Conservation (phyloP, 2,797 vertebrate genomes). For the Hylomyscus alleni region DNA sequence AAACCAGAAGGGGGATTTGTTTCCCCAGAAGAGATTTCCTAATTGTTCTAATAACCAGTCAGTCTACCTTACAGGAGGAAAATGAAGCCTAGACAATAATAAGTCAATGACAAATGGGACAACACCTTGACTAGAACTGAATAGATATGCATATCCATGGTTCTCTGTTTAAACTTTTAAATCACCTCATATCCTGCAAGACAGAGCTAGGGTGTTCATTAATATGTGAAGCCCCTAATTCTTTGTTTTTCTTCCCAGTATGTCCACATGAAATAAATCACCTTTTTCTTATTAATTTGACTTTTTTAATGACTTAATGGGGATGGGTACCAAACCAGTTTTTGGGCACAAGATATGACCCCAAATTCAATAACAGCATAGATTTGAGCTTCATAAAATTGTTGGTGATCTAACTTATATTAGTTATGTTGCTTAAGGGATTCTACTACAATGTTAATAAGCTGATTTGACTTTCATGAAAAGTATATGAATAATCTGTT, state of each 20-base stretch:
- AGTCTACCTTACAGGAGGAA: not conserved
- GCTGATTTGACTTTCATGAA: conserved; percentile 47
- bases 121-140: not conserved
- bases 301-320: not conserved
- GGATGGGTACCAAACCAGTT: not conserved
- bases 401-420: conserved; percentile 46
- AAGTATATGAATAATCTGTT: conserved; percentile 36
- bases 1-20: not conserved
- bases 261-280: too few species aligned
- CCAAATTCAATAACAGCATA: not conserved
- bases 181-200: not conserved
- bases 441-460: conserved; percentile 19
- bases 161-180: not conserved
- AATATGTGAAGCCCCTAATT: not conserved
- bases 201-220: not conserved
- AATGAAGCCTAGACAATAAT: not conserved
- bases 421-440: conserved; percentile 12
- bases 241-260: not conserved
- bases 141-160: not conserved
- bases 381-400: not conserved
- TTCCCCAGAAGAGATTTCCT: not conserved
- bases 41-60: not conserved
- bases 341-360: not conserved
- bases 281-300: not conserved
- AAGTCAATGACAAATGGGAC: not conserved